These are phyloP conservation scores for Cryptus armator DNA, from an alignment of 2,888 invertebrate species.

Conservation along the genomic window DNA sequence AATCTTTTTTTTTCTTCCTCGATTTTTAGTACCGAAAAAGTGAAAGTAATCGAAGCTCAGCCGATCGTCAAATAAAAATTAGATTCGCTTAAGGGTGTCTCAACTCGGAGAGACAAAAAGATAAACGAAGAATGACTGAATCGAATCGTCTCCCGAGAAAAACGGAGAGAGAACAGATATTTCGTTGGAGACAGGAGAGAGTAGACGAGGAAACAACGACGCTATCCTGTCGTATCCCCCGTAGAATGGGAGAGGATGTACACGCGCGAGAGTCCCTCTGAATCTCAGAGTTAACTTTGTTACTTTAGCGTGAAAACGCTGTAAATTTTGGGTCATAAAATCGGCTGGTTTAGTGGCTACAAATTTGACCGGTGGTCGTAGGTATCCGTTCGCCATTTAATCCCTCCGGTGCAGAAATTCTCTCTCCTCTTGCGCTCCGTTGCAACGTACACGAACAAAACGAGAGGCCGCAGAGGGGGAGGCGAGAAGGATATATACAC, in stretches of 20 bases:
- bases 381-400: slow-evolving; percentile 73
- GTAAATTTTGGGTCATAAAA: slow-evolving; percentile 83
- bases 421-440: slow-evolving; percentile 29
- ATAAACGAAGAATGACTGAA: neutral
- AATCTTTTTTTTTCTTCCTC: too few species aligned
- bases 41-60: too few species aligned
- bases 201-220: slow-evolving; percentile 5
- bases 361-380: slow-evolving; percentile 80
- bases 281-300: slow-evolving; percentile 75
- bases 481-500: slow-evolving; percentile 70
- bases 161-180: neutral
- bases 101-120: neutral
- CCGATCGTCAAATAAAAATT: too few species aligned
- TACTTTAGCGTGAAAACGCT: slow-evolving; percentile 82
- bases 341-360: slow-evolving; percentile 83
- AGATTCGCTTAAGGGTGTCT: too few species aligned
- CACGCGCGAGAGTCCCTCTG: slow-evolving; percentile 26
- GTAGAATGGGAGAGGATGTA: neutral
- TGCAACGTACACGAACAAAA: slow-evolving; percentile 27
- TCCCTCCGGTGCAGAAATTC: slow-evolving; percentile 71
- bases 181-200: too few species aligned
- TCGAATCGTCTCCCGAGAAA: neutral
- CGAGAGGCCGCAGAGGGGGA: slow-evolving; percentile 40
- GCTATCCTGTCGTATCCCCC: neutral
- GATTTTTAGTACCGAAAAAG: too few species aligned